Evolutionary conservation across 2,888 invertebrate genomes (phyloP), one percentile per base, ranked within the genome.

Genomic region (Eupsilia transversa): DNA sequence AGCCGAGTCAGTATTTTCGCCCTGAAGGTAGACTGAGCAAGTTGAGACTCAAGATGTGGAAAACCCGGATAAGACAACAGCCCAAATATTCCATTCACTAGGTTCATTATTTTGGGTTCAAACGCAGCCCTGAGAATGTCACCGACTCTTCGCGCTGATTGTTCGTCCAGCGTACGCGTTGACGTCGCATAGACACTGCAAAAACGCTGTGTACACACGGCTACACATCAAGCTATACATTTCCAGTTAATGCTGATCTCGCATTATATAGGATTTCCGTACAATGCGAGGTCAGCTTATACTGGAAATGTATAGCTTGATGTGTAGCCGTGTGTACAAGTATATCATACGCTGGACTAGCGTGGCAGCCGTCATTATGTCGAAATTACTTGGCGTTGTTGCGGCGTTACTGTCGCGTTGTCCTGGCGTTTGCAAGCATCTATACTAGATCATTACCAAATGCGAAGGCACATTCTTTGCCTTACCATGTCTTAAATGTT

Each of bases 61-160:
- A 56, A 49, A 30, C 41, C 41, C 7, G 72, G 72, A 56, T 41
- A 30, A n/a, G 76, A 79, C 72, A 57, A 57, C 2, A 43, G 41
- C 14, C 23, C 1, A 41, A 43, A 63, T n/a, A 3, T 57, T 71
- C 10, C 49, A 71, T 77, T 77, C 56, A 35, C n/a, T 0, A 14
- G 43, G 43, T 52, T 66, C 20, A 46, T 7, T 23, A 17, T 23
- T 74, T 75, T n/a, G 14, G 17, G 17, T 17, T 60, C 43, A 43
- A 73, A 20, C 3, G 9, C 9, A 27, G 12, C n/a, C 12, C 14
- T 14, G 12, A 6, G n/a, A 35, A 4, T n/a, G 30, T n/a, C 4
- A n/a, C 14, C n/a, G 23, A n/a, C n/a, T 35, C 23, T 35, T 30
- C 23, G 17, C 38, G 20, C 3, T 64, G 35, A 10, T 23, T 10